Base-by-base conservation (phyloP, 2,797 vertebrate genomes). In the Netta rufina region DNA sequence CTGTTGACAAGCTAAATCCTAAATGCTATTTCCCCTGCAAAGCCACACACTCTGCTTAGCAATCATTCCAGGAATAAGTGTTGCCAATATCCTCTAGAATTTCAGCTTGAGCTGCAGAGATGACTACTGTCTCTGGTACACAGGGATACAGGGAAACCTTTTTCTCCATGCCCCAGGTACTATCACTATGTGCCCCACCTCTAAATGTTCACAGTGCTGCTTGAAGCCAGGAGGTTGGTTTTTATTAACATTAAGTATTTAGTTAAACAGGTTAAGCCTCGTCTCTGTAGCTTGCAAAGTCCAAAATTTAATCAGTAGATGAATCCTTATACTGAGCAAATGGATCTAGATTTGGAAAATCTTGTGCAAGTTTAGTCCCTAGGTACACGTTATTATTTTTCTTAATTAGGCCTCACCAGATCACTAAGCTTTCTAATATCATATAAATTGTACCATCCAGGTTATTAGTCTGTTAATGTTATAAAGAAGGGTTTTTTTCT, bases 371-470 rank as follows among this genome's bases (percentile, higher is more conserved):
- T 92, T 93, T 91, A 89, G 77, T 95, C 65, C 78, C 67, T 92
- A 43, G 80, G 71, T 73, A 92, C 49, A 91, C 76, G 82, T 36
- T 89, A 95, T 91, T 93, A 79, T 93, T 96, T 96, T 88, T 92
- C 75, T 92, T 93, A 92, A 95, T 96, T 94, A 96, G 60, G 58
- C 39, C 61, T 96, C 64, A 89, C 71, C 39, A 95, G 43, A 83
- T 53, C 36, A 75, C 77, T 95, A 83, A 94, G 60, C 57, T 96
- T 95, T 93, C 85, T 89, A 93, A 92, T 70, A 74, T 77, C 43
- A 84, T 20, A 71, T 84, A 72, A 87, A 91, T 82, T 84, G 28
- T 89, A 82, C 80, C 75, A 77, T 84, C 84, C 80, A 84, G 30
- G 49, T 90, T 91, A 75, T 82, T 88, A 65, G 36, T 65, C 74